These are phyloP conservation scores for Cettia cetti DNA, from an alignment of 2,113 vertebrate species.

Conservation along the genomic window DNA sequence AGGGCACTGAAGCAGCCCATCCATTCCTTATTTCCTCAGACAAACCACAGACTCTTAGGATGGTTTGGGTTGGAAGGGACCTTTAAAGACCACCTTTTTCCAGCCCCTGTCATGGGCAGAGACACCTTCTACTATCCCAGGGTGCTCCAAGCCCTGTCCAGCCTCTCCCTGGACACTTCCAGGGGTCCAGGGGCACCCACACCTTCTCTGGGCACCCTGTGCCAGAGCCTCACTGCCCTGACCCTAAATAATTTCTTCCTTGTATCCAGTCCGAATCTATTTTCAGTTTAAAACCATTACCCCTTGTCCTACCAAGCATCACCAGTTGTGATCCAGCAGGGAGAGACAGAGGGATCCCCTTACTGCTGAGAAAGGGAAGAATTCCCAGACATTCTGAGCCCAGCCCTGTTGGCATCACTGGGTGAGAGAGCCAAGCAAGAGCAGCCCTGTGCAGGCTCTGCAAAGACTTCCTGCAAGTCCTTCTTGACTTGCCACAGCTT, in stretches of 20 bases:
- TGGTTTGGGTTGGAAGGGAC: not conserved
- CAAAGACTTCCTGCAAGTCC: not conserved
- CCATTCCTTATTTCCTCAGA: not conserved
- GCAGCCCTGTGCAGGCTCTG: not conserved
- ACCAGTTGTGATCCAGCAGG: not conserved
- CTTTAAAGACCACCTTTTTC: not conserved
- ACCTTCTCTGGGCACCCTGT: not conserved
- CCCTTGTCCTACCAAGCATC: not conserved
- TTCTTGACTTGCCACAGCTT: not conserved
- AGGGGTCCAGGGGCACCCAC: not conserved
- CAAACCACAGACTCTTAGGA: not conserved
- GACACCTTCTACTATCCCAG: rapidly evolving
- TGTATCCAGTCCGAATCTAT: not conserved
- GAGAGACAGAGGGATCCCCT: not conserved
- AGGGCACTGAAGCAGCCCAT: not conserved
- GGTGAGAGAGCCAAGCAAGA: not conserved
- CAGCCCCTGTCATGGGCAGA: not conserved
- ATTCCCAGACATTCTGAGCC: not conserved
- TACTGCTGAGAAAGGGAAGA: not conserved
- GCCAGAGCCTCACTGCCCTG: not conserved
- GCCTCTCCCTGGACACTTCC: rapidly evolving
- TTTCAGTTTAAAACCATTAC: not conserved
- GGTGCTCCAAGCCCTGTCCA: rapidly evolving
- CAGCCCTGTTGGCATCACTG: not conserved
- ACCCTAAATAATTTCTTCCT: not conserved